These are phyloP conservation scores for Lipophrys pholis DNA, from an alignment of 2,113 vertebrate genomes.

Conservation along the genomic window DNA sequence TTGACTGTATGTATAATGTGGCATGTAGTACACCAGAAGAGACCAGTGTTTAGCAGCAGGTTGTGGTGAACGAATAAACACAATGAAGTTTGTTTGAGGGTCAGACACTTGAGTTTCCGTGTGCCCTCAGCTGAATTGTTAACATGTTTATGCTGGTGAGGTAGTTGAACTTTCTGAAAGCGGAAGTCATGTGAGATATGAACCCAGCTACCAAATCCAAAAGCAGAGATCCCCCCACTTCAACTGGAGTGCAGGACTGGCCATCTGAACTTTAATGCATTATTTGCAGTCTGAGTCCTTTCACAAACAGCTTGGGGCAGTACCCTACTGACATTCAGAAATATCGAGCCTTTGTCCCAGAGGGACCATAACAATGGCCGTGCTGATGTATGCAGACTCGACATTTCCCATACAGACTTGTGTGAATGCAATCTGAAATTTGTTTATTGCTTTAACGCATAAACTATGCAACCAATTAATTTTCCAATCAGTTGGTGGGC, in stretches of 20 bases:
- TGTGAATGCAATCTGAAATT: conserved; percentile 20
- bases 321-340: conserved; percentile 44
- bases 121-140: too few species aligned
- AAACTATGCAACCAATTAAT: conserved; percentile 20
- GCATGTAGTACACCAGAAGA: background rate
- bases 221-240: conserved; percentile 13
- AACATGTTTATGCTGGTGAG: too few species aligned
- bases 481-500: conserved; percentile 12
- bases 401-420: conserved; percentile 34
- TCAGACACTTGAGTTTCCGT: too few species aligned
- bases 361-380: conserved; percentile 37
- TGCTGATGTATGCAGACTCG: conserved; percentile 42
- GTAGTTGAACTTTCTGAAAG: background rate
- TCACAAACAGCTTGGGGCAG: conserved; percentile 15
- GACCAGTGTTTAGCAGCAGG: too few species aligned
- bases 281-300: conserved; percentile 41
- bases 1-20: background rate
- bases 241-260: background rate
- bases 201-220: conserved; percentile 15
- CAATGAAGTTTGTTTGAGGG: too few species aligned
- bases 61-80: too few species aligned
- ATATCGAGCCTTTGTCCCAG: conserved; percentile 34
- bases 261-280: conserved; percentile 44
- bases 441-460: conserved; percentile 22
- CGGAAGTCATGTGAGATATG: conserved; percentile 1